These are phyloP conservation scores for Thryonomys swinderianus DNA, from an alignment of 2,113 vertebrate genomes.

Conservation along the genomic window DNA sequence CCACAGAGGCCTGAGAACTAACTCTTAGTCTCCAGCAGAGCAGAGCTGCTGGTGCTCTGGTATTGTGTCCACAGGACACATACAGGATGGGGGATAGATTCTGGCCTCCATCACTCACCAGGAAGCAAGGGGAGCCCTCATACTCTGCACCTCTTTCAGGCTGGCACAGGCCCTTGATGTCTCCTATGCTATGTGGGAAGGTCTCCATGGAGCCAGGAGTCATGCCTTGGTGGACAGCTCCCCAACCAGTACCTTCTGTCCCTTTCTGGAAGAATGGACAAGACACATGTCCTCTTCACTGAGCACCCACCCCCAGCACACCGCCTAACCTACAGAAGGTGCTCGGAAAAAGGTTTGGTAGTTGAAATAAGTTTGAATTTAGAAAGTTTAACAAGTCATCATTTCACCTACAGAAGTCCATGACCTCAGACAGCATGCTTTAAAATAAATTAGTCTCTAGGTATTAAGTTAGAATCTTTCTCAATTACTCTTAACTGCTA, in stretches of 20 bases:
- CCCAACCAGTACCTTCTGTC: background rate
- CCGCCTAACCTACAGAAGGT: background rate
- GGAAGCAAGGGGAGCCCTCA: background rate
- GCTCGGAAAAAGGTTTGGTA: background rate
- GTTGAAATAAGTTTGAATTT: slow-evolving; percentile 37
- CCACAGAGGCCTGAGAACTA: background rate
- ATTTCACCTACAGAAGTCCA: slow-evolving; percentile 45
- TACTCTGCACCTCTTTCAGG: background rate
- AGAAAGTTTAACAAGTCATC: slow-evolving; percentile 55
- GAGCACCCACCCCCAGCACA: background rate
- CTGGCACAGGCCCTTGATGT: background rate
- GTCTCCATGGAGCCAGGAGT: background rate
- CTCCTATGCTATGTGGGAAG: background rate
- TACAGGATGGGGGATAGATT: background rate
- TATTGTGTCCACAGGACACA: background rate
- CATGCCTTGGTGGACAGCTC: background rate
- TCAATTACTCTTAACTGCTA: slow-evolving; percentile 62
- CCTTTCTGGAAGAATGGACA: background rate
- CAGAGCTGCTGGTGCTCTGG: background rate
- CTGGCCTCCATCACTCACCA: background rate
- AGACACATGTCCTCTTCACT: background rate
- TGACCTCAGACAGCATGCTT: slow-evolving; percentile 70
- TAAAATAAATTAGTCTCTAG: slow-evolving; percentile 71
- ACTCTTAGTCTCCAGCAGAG: background rate
- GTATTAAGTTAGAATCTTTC: slow-evolving; percentile 54